Evolutionary conservation across 2,888 invertebrate species (phyloP), one percentile per base, ranked within the genome.

Genomic region (Platerodrilus igneus): DNA sequence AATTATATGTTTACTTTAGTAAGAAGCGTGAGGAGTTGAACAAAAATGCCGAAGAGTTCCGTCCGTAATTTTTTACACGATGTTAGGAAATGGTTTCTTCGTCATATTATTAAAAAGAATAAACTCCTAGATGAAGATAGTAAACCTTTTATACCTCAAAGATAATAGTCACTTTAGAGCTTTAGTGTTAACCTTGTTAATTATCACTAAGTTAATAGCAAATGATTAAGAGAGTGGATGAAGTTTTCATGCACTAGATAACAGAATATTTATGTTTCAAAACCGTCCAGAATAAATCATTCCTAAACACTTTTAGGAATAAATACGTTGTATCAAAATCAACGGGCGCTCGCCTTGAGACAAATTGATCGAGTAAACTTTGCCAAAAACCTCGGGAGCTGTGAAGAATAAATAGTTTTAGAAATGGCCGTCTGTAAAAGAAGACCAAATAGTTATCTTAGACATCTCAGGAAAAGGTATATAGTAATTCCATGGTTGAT

Each of bases 361-460:
- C 20, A 29, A 46, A 46, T 46, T 36, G 38, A 46, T 46, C 36
- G 35, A 33, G 32, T 7, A 37, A 41, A 36, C 40, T 39, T 40
- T 46, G 46, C 46, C 42, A 38, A 47, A 45, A 47, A 20, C 31
- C 22, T 18, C 18, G 19, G 27, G 45, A 35, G 29, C 34, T 22
- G 38, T 41, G 33, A 45, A 37, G 18, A 37, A 37, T 11, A 30
- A 19, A 21, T 14, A 33, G 14, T 31, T 34, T 41, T 32, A 42
- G 40, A 44, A 30, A 64, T 64, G 63, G 62, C 60, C 50, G 60
- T 61, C 40, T 59, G 55, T 49, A 60, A 54, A 51, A 59, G 58
- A 30, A 59, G 52, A 42, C 40, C 56, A 20, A 44, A 53, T 10
- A 48, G 50, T 7, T 41, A 48, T 16, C 41, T 50, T 10, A 48